Conservation (phyloP, 2,113 vertebrate species). For the Abramis brama region DNA sequence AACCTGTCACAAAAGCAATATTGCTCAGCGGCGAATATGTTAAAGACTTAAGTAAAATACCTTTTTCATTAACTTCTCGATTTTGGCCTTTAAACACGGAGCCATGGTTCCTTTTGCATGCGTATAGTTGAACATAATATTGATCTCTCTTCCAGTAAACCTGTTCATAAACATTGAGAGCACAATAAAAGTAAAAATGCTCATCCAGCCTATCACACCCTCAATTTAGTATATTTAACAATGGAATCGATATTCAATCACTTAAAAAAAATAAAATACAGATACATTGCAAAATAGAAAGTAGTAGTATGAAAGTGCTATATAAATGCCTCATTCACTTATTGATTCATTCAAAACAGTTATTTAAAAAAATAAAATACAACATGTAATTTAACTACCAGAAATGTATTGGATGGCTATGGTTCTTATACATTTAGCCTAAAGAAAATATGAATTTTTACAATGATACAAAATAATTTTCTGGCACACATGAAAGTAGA, state of each 20-base stretch:
- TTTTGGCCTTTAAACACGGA: not conserved
- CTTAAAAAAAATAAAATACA: not conserved
- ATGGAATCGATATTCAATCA: not conserved
- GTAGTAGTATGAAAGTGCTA: too few species aligned
- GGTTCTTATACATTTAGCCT: not conserved
- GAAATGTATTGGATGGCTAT: not conserved
- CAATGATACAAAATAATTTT: not conserved
- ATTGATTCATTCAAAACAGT: too few species aligned
- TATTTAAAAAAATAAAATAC: not conserved
- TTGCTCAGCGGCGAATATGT: too few species aligned
- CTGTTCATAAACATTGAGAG: not conserved
- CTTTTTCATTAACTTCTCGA: not conserved
- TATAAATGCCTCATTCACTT: too few species aligned
- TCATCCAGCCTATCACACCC: not conserved
- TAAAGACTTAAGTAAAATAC: not conserved
- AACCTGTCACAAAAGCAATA: not conserved
- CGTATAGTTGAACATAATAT: not conserved
- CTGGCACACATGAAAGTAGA: not conserved
- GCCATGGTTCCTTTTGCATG: not conserved
- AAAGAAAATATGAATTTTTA: not conserved
- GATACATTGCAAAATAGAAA: not conserved
- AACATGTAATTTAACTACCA: not conserved
- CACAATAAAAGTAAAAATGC: not conserved
- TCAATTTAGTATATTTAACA: conserved; percentile 11
- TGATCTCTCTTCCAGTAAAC: not conserved